A percentile compares a stretch with the other conserved stretches of the same genome.
phyloP scores from a whole-genome alignment of 64 coral and sea anemone species.

The Orbicella faveolata region DNA sequence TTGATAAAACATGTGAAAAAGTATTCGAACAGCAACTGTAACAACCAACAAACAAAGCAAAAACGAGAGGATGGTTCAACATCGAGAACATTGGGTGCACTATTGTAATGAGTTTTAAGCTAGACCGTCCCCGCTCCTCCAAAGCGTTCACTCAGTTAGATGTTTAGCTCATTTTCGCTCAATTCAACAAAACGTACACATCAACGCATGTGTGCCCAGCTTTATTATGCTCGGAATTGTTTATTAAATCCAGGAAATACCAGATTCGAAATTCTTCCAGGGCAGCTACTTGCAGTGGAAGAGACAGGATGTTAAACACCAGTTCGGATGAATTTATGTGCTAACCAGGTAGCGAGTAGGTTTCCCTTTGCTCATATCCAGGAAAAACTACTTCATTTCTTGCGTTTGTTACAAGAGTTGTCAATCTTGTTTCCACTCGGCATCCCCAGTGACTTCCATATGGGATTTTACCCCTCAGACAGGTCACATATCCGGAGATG shows the following conservation, averaged over 20 bases:
- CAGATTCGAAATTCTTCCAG: constrained; percentile 4
- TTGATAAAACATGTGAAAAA: too few relatives aligned
- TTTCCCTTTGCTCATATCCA: not conserved
- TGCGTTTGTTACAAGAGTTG: not conserved
- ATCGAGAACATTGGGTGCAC: too few relatives aligned
- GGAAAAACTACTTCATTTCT: not conserved
- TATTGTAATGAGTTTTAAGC: too few relatives aligned
- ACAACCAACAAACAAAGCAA: too few relatives aligned
- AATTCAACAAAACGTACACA: not conserved
- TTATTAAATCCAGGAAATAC: not conserved
- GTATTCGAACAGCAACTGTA: too few relatives aligned
- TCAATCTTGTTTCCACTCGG: not conserved
- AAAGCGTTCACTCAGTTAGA: too few relatives aligned
- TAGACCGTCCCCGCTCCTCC: too few relatives aligned
- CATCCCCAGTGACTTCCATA: not conserved
- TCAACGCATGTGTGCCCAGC: not conserved
- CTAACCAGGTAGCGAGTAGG: not conserved
- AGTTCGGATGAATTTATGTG: constrained; percentile 26
- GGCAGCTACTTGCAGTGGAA: not conserved
- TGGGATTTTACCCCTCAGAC: not conserved
- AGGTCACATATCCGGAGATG: constrained; percentile 1
- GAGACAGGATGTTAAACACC: not conserved
- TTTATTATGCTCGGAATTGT: not conserved
- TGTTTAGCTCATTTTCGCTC: too few relatives aligned
- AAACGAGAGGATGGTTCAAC: too few relatives aligned